Evolutionary conservation across 2,797 vertebrate species (phyloP), one percentile per base, ranked within the genome.

Genomic region (Furcifer pardalis): DNA sequence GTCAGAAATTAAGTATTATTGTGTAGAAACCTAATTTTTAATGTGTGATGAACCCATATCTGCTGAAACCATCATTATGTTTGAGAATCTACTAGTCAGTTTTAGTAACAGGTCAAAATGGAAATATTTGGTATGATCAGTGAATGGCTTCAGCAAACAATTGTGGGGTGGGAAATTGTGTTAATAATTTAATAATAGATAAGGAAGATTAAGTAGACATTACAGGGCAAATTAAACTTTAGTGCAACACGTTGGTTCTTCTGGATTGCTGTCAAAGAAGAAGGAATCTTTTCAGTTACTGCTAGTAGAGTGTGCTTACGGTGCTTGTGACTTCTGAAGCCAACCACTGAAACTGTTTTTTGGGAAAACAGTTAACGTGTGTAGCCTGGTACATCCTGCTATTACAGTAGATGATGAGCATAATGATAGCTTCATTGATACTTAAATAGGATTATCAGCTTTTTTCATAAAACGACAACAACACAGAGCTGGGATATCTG

Each of bases 101-200:
- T 82, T 62, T 19, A 82, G 37, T 52, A 80, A 30, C 60, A 75
- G 2, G 25, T 84, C 37, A 79, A 76, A 23, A 71, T 75, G 73
- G 25, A 84, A 79, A 86, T n/a, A 77, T 7, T n/a, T 4, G 21
- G 6, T 72, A 79, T 79, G 82, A 88, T 84, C 62, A 87, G 81
- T 92, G 52, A 87, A 81, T 84, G 66, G 65, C 12, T 92, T 91
- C 77, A 79, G 81, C 86, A 90, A 87, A 83, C n/a, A 85, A 44
- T 79, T 10, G 3, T 71, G 83, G 68, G 42, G 52, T 77, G 37
- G 8, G 76, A 82, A 89, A 76, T 12, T 81, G 90, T 82, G 84
- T 87, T 85, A 37, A 89, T 77, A 89, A 89, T 92, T 0, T 59
- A 82, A 23, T 2, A 83, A 72, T 89, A 85, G 3, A 30, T 84